A percentile compares a stretch with the other conserved stretches of the same genome.
phyloP scores from a whole-genome alignment of 2,888 invertebrate species.

The Unio pictorum region DNA sequence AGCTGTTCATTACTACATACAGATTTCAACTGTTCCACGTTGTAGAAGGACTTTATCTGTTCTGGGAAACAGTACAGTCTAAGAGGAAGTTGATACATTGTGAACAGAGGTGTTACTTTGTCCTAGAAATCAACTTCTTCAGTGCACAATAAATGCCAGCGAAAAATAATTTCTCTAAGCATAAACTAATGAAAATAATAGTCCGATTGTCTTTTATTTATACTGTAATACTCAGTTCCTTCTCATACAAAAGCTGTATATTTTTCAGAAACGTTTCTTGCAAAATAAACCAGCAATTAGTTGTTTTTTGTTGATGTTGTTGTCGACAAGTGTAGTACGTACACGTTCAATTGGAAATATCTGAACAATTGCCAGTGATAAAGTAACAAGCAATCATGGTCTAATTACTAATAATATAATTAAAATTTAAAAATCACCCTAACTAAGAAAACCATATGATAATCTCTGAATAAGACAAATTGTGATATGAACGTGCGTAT shows the following conservation, averaged over 20 bases:
- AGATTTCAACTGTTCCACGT: constrained; percentile 28
- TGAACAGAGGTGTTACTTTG: background rate
- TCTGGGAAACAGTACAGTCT: constrained; percentile 34
- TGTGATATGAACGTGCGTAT: constrained; percentile 6
- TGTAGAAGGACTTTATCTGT: constrained; percentile 34
- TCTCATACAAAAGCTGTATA: too few species aligned
- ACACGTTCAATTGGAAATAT: background rate
- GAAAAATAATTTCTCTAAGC: too few species aligned
- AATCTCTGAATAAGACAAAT: constrained; percentile 27
- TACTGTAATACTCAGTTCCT: too few species aligned
- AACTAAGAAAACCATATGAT: constrained; percentile 25
- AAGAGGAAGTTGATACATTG: constrained; percentile 36
- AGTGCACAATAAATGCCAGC: too few species aligned
- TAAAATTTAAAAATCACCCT: constrained; percentile 28
- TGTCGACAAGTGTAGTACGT: background rate
- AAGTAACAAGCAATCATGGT: constrained; percentile 5
- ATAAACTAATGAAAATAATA: too few species aligned
- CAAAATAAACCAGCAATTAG: too few species aligned
- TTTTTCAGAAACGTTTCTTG: too few species aligned
- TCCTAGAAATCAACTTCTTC: too few species aligned
- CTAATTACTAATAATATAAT: constrained; percentile 31
- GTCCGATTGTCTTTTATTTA: too few species aligned
- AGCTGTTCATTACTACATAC: constrained; percentile 33
- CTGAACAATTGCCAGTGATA: background rate
- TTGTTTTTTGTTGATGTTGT: too few species aligned